phyloP scores from a whole-genome alignment of 2,113 vertebrate species.

The Talpa occidentalis region DNA sequence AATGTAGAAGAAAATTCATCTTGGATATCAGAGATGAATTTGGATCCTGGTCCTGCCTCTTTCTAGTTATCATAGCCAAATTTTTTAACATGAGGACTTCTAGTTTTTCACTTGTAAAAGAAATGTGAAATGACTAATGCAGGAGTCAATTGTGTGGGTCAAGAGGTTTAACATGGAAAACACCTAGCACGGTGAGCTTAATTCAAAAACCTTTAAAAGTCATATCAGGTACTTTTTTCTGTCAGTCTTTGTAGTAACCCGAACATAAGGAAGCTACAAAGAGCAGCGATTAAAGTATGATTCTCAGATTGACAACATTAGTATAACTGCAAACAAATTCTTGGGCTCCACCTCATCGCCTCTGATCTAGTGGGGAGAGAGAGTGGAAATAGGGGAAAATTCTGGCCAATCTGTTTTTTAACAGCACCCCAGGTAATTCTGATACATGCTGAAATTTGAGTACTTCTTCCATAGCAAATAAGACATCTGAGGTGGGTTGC shows the following conservation, averaged over 20 bases:
- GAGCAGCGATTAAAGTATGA: neutral
- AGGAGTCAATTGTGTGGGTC: neutral
- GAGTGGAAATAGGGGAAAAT: accelerated
- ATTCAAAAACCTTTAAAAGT: neutral
- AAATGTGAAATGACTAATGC: neutral
- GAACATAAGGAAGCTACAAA: neutral
- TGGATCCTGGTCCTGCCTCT: neutral
- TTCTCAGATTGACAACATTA: neutral
- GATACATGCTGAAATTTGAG: neutral
- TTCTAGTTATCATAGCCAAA: neutral
- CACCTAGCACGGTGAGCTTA: neutral
- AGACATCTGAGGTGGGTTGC: neutral
- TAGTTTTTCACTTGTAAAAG: neutral
- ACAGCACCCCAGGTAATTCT: neutral
- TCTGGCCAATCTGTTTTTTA: neutral
- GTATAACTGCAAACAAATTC: neutral
- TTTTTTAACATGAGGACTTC: neutral
- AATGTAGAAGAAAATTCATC: neutral
- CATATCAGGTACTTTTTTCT: neutral
- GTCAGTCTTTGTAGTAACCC: conserved; percentile 40
- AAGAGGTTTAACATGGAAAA: neutral
- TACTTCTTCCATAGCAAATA: neutral
- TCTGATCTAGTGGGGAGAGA: neutral
- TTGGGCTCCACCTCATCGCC: neutral
- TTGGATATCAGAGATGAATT: conserved; percentile 20